These are phyloP conservation scores for Clanis bilineata DNA, from an alignment of 2,888 invertebrate species.

Conservation along the genomic window DNA sequence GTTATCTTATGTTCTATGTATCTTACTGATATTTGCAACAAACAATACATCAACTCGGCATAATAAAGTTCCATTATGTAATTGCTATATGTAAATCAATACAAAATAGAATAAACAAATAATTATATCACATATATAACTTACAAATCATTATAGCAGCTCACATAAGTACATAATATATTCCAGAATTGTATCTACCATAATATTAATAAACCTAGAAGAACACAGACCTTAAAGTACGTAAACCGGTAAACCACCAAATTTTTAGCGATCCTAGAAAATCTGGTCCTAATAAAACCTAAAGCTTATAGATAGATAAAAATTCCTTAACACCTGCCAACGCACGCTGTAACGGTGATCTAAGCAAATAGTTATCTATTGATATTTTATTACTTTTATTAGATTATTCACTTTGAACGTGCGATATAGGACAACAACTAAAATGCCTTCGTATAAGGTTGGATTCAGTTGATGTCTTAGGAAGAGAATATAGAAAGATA, in stretches of 20 bases:
- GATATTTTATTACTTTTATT: too few species aligned
- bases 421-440: constrained; percentile 21
- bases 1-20: not conserved
- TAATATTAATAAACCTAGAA: too few species aligned
- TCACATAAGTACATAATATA: too few species aligned
- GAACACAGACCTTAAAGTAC: not conserved
- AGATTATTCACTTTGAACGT: constrained; percentile 17
- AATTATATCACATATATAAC: too few species aligned
- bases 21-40: not conserved
- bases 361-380: constrained; percentile 29
- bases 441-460: not conserved
- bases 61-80: too few species aligned
- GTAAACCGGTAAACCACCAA: not conserved
- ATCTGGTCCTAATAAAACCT: not conserved
- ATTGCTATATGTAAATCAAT: too few species aligned
- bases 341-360: constrained; percentile 25
- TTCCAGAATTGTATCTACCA: too few species aligned
- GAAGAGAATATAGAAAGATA: not conserved
- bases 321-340: constrained; percentile 18
- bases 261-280: not conserved
- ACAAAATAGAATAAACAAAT: too few species aligned
- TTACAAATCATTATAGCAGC: too few species aligned
- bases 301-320: not conserved
- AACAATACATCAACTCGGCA: too few species aligned
- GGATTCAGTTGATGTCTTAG: not conserved